These are phyloP conservation scores for Phengaris alcon DNA, from an alignment of 2,888 invertebrate genomes.

Conservation along the genomic window DNA sequence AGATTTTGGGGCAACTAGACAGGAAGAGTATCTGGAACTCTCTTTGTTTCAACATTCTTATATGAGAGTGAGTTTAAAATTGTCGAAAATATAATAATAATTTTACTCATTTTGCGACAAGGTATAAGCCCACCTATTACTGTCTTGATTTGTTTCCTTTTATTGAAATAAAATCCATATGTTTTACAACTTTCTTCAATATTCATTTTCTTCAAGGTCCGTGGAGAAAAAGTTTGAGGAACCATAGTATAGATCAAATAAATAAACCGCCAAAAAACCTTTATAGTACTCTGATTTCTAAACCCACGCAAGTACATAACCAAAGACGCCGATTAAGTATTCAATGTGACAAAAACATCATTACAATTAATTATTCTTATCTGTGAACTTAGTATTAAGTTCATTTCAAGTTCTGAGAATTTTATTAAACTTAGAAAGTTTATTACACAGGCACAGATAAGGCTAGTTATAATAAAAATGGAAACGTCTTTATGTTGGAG, in stretches of 20 bases:
- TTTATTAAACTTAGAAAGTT: not conserved
- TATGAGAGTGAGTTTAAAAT: too few relatives aligned
- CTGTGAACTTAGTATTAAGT: not conserved
- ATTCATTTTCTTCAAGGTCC: too few relatives aligned
- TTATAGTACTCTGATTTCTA: not conserved
- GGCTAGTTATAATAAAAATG: slow-evolving; percentile 8
- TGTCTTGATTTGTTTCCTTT: too few relatives aligned
- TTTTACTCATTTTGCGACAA: too few relatives aligned
- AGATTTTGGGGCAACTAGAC: too few relatives aligned
- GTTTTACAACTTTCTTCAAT: too few relatives aligned
- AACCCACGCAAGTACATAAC: not conserved
- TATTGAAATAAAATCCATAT: too few relatives aligned
- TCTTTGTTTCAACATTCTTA: too few relatives aligned
- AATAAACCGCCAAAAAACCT: not conserved
- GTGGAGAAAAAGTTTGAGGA: too few relatives aligned
- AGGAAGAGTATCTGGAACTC: too few relatives aligned
- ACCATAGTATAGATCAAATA: not conserved
- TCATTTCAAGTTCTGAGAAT: not conserved
- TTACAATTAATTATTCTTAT: slow-evolving; percentile 19
- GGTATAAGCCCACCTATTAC: too few relatives aligned
- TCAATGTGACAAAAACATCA: not conserved
- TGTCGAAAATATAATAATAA: too few relatives aligned
- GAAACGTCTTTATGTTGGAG: not conserved
- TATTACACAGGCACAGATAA: not conserved
- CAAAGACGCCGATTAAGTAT: not conserved